Base-by-base conservation (phyloP, 2,888 invertebrate species). In the Halictus ligatus region DNA sequence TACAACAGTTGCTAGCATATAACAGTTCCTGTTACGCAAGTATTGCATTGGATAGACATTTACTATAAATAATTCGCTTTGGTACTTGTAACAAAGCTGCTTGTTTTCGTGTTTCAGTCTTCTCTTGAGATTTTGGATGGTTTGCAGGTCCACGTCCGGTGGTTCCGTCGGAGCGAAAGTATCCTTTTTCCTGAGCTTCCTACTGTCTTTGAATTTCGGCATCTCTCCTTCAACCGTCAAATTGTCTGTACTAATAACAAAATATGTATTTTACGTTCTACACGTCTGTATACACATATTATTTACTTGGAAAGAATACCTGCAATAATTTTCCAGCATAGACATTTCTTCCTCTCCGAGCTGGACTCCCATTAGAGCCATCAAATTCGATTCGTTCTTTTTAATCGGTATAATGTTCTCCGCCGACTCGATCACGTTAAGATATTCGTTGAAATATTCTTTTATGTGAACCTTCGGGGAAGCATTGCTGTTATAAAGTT, bases 281-380 rank as follows among this genome's bases (percentile, higher is more conserved):
- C 40, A n/a, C 15, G 2, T 35, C n/a, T 50, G 10, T 8, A 50
- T 12, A 58, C 2, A 73, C 8, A 8, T 29, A 29, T 21, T 29
- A 18, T 73, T 12, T 15, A 67, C 13, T 48, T 60, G 29, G 7
- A 5, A 35, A 58, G 2, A n/a, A 67, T 58, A 96, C 96, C 95
- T 96, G 95, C 96, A 96, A 91, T 95, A 96, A 12, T 94, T 93
- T 1, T 93, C 90, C 6, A 96, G 89, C 81, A 96, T 94, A 1
- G 94, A 89, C 90, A 95, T 95, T 84, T 96, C 95, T 29, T 95
- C 93, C 80, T 96, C 94, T 77, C 92, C 94, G 10, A 96, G 89
- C 12, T 91, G 78, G 12, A 81, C 83, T n/a, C 87, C 91, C 92
- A 94, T 94, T 40, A 92, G 78, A 0, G 81, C n/a, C 13, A 83